Base-by-base conservation (phyloP, 2,888 invertebrate genomes). In the Tinea trinotella region DNA sequence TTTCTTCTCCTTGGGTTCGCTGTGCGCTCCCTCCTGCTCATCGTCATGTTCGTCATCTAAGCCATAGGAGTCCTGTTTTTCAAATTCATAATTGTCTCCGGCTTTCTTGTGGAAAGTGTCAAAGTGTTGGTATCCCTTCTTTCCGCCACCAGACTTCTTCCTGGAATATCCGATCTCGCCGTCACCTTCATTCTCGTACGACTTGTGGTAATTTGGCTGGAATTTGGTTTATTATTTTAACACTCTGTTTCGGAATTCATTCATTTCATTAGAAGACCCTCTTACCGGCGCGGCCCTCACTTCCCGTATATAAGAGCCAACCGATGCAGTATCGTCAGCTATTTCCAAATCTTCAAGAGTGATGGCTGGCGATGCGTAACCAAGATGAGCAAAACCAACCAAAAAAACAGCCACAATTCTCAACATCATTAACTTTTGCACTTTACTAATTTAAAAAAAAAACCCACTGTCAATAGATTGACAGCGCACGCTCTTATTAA, bases 101-200 rank as follows among this genome's bases (percentile, higher is more conserved):
- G 89, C 90, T 68, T 90, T 91, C 71, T 92, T 92, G 75, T 92
- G 91, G 76, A 80, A 92, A 53, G 91, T 89, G 74, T 92, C 92
- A 64, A 89, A 90, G 62, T 90, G 90, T 69, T 92, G 91, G 79
- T 92, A 92, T 0, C 92, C 92, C 60, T 90, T 89, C 66, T 89
- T 90, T 19, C 91, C 92, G 50, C 91, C 90, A 57, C 89, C 90
- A 40, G 88, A 78, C 65, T 87, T 87, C 65, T 88, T 89, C 58
- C 89, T 88, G 48, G 89, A 87, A 71, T 90, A 92, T 1, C 92
- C 92, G 56, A 90, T 89, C 57, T 89, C 89, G 17, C 89, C 90
- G 54, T 90, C 89, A 0, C 89, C 90, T 54, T 89, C 89, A 59
- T 87, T 88, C 10, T 89, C 88, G 63, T 89, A 90, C 0, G 87